phyloP scores from a whole-genome alignment of 2,888 invertebrate species.

The Chymomyza procnemis region DNA sequence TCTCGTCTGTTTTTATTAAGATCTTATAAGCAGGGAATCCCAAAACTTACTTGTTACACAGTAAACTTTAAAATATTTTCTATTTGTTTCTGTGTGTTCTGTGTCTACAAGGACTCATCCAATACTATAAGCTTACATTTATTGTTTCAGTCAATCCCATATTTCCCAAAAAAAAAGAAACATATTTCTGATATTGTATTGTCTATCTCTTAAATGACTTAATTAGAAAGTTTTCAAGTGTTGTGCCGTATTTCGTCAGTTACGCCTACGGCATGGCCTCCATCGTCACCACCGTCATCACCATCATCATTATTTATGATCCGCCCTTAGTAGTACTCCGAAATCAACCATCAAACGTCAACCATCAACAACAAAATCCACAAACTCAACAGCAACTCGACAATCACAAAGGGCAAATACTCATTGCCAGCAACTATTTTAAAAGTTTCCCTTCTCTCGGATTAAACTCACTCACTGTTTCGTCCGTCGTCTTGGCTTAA shows the following conservation, averaged over 20 bases:
- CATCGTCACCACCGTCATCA: background rate
- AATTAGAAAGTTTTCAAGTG: constrained; percentile 62
- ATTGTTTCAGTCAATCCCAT: background rate
- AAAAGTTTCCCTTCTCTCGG: constrained; percentile 13
- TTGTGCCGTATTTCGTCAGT: constrained; percentile 3
- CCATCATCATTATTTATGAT: background rate
- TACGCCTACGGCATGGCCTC: background rate
- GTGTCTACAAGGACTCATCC: too few relatives aligned
- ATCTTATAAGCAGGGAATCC: too few relatives aligned
- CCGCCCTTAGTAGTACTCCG: too few relatives aligned
- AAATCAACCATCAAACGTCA: background rate
- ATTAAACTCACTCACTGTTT: constrained; percentile 23
- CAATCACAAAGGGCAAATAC: background rate
- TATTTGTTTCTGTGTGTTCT: too few relatives aligned
- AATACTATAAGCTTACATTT: background rate
- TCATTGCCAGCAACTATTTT: constrained; percentile 15
- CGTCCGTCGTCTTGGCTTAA: constrained; percentile 13
- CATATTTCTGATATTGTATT: background rate
- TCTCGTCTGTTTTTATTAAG: too few relatives aligned
- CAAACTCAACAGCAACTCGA: background rate
- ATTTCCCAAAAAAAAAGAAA: background rate
- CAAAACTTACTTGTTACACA: too few relatives aligned
- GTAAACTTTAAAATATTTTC: too few relatives aligned
- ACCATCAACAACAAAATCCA: background rate
- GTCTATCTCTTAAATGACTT: constrained; percentile 44